Conservation (phyloP, 2,888 invertebrate genomes). For the Bellardia pandia region DNA sequence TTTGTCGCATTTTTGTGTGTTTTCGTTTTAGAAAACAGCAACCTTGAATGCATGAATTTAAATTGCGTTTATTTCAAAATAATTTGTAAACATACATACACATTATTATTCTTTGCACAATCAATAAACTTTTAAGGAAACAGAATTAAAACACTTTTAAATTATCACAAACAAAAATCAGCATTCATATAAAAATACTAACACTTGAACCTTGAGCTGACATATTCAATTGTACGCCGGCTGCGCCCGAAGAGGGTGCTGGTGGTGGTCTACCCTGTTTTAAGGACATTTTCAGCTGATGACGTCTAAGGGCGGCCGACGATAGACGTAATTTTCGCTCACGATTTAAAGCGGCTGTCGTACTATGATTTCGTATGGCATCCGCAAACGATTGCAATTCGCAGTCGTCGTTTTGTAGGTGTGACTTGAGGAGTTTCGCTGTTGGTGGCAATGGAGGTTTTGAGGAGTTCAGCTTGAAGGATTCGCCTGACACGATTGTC, state of each 20-base stretch:
- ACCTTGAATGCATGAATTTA: constrained; percentile 42
- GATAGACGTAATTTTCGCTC: constrained; percentile 75
- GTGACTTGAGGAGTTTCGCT: constrained; percentile 51
- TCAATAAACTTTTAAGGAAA: constrained; percentile 23
- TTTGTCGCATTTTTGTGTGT: constrained; percentile 20
- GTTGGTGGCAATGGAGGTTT: constrained; percentile 81
- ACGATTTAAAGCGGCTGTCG: constrained; percentile 42
- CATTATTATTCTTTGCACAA: constrained; percentile 10
- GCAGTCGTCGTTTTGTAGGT: constrained; percentile 68
- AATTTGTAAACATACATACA: neutral
- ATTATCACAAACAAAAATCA: no score
- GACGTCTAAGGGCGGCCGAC: constrained; percentile 77
- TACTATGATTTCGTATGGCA: constrained; percentile 75
- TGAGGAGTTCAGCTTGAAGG: constrained; percentile 80
- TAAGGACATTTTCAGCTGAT: constrained; percentile 80
- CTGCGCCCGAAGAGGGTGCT: constrained; percentile 78
- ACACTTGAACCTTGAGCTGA: constrained; percentile 70
- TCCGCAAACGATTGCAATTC: constrained; percentile 75
- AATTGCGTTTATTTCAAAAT: constrained; percentile 37
- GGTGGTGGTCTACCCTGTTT: constrained; percentile 81
- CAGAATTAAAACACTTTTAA: no score
- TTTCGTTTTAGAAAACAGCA: constrained; percentile 14
- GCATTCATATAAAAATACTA: constrained; percentile 34
- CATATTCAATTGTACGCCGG: constrained; percentile 71
- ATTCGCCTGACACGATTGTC: constrained; percentile 63